Evolutionary conservation across 2,797 vertebrate genomes (phyloP), one percentile per base, ranked within the genome.

Genomic region (Psittacula derbiana): DNA sequence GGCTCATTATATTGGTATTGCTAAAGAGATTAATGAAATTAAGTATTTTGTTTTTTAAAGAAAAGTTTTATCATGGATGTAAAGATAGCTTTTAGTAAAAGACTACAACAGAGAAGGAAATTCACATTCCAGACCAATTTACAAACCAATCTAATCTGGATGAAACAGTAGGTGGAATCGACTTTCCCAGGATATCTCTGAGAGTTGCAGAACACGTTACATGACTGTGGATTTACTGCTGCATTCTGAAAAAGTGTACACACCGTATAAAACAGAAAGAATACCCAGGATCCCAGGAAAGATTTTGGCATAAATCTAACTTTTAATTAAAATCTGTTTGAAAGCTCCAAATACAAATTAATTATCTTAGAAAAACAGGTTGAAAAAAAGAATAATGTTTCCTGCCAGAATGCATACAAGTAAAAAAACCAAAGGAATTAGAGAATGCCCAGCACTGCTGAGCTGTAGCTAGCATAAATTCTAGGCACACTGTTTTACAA

Each of bases 1-100:
- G 97, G 97, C 98, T 98, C 98, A 98, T 98, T 98, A 98, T 98
- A 98, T 98, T 95, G 97, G 97, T 98, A 98, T 98, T 98, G 98
- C 97, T 97, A 97, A 98, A 98, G 95, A 98, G 97, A 98, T 98
- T 97, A 98, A 98, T 97, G 97, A 98, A 98, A 98, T 98, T 97
- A 98, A 97, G 97, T 96, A 96, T 98, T 98, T 97, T 96, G 74
- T 66, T 96, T 94, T 88, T 94, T 95, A 92, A 96, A 96, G 93
- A 94, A 95, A 97, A 83, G 41, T 95, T 98, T 96, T 96, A 95
- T 96, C 94, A 94, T 74, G 96, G 96, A 97, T 94, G 92, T 96
- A 93, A 97, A 93, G 95, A 96, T 91, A 95, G 85, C 79, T 95
- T 91, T 95, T 94, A 96, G 96, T 50, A 91, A 96, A 98, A 91